phyloP scores from a whole-genome alignment of 2,113 vertebrate species.

The Coryphaenoides rupestris region DNA sequence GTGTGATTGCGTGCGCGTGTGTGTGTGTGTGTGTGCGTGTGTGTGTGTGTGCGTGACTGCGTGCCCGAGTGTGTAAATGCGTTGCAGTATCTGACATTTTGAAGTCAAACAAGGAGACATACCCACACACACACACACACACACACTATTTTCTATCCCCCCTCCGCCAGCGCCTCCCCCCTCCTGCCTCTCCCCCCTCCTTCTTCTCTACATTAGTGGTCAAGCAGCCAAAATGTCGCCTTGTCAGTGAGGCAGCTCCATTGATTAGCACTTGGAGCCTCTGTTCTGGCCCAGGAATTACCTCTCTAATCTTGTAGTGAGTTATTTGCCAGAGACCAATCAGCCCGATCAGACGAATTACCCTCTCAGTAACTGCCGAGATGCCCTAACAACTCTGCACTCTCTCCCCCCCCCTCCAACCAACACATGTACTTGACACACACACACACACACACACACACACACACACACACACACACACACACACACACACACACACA shows the following conservation, averaged over 20 bases:
- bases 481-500: not conserved
- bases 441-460: not conserved
- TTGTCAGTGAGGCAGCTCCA: constrained; percentile 69
- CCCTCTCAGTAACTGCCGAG: constrained; percentile 59
- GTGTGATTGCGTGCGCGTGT: too few relatives aligned
- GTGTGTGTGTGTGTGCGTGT: too few relatives aligned
- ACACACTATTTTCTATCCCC: too few relatives aligned
- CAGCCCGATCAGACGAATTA: constrained; percentile 70
- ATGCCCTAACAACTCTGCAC: constrained; percentile 42
- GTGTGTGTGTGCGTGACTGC: too few relatives aligned
- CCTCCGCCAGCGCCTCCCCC: too few relatives aligned
- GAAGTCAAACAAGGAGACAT: too few relatives aligned
- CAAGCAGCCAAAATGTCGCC: constrained; percentile 70
- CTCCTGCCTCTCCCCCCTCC: constrained; percentile 12
- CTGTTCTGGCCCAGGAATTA: constrained; percentile 73
- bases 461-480: constrained; percentile 4
- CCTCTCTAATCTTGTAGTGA: constrained; percentile 73
- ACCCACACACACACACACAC: too few relatives aligned
- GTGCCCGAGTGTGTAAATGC: too few relatives aligned
- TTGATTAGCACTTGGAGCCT: constrained; percentile 75
- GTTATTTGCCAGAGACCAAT: constrained; percentile 72
- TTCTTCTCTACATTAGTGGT: constrained; percentile 60
- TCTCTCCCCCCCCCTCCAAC: too few relatives aligned
- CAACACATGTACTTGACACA: too few relatives aligned
- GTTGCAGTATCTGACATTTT: too few relatives aligned